phyloP scores from a whole-genome alignment of 2,797 vertebrate species.

The Tachyglossus aculeatus region DNA sequence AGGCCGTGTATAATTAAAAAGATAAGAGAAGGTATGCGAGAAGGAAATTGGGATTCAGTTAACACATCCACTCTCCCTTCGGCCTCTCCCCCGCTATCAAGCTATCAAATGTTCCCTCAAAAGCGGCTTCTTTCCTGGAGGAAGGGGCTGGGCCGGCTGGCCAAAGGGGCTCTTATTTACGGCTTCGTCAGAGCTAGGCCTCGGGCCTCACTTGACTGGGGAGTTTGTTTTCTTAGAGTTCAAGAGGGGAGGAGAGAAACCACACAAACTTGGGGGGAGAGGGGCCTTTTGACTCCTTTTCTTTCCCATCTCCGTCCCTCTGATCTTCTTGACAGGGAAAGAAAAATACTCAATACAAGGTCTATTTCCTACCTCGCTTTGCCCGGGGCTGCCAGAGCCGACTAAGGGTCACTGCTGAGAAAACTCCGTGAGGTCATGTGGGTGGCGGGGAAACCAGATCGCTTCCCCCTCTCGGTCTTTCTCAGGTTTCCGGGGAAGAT shows the following conservation, averaged over 20 bases:
- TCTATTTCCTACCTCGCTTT: slow-evolving; percentile 67
- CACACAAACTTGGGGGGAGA: slow-evolving; percentile 45
- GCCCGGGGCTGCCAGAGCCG: slow-evolving; percentile 59
- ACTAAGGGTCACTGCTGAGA: slow-evolving; percentile 68
- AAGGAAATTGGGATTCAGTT: slow-evolving; percentile 75
- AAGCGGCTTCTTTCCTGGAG: slow-evolving; percentile 36
- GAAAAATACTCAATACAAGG: slow-evolving; percentile 66
- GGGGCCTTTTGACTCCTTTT: slow-evolving; percentile 57
- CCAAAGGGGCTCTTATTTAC: slow-evolving; percentile 64
- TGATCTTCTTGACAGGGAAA: slow-evolving; percentile 66
- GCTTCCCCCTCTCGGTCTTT: slow-evolving; percentile 63
- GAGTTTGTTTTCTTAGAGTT: slow-evolving; percentile 56
- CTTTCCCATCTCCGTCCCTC: slow-evolving; percentile 49
- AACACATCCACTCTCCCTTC: slow-evolving; percentile 49
- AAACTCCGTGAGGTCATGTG: slow-evolving; percentile 60
- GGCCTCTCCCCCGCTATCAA: slow-evolving; percentile 17
- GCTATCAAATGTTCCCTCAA: slow-evolving; percentile 57
- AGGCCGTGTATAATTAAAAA: slow-evolving; percentile 72
- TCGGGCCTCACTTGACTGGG: slow-evolving; percentile 31
- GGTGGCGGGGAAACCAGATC: slow-evolving; percentile 50
- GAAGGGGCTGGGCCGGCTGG: slow-evolving; percentile 32
- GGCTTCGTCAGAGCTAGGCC: slow-evolving; percentile 41
- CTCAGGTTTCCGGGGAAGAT: slow-evolving; percentile 59
- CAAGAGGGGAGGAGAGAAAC: slow-evolving; percentile 27
- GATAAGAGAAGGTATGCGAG: slow-evolving; percentile 65